Evolutionary conservation across 2,113 vertebrate genomes (phyloP), one percentile per base, ranked within the genome.

Genomic region (Potamarius usumacintae): DNA sequence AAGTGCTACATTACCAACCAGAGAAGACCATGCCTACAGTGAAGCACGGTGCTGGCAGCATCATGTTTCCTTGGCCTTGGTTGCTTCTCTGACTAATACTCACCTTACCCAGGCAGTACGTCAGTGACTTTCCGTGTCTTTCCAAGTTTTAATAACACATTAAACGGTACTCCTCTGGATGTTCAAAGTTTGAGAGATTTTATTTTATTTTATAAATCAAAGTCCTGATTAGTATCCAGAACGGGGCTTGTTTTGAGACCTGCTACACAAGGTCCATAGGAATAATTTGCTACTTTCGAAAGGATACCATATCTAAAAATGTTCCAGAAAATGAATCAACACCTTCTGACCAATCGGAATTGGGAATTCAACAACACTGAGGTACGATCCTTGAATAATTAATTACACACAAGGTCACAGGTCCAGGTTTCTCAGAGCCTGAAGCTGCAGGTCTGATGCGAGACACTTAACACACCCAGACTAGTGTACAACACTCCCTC

Each of bases 401-500:
- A 78, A 78, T 55, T 78, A 55, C 18, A 52, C 30, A 62, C 34
- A 80, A 62, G 20, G 57, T 60, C 30, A 17, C 58, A n/a, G 42
- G 55, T 60, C 27, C 30, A 81, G 48, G 74, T 27, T 52, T 30
- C 52, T 52, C 22, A 14, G 15, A 55, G 63, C 65, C 65, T 57
- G 50, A 15, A 69, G 63, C n/a, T 30, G 53, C 65, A 67, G 25
- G 62, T 34, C 82, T 84, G 65, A n/a, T 71, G 82, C 30, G 69
- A 25, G 81, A 65, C 62, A 69, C 82, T 53, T 53, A 69, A 84
- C 82, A 69, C 48, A 71, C 83, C 18, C 65, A 42, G 52, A 57
- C 27, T 27, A 30, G 42, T 69, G 63, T 53, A 53, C 63, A 30
- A 27, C 82, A 57, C 63, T 57, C 53, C 83, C 18, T 52, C 83